Evolutionary conservation across 2,113 vertebrate species (phyloP).

Genomic region (Bettongia penicillata): DNA sequence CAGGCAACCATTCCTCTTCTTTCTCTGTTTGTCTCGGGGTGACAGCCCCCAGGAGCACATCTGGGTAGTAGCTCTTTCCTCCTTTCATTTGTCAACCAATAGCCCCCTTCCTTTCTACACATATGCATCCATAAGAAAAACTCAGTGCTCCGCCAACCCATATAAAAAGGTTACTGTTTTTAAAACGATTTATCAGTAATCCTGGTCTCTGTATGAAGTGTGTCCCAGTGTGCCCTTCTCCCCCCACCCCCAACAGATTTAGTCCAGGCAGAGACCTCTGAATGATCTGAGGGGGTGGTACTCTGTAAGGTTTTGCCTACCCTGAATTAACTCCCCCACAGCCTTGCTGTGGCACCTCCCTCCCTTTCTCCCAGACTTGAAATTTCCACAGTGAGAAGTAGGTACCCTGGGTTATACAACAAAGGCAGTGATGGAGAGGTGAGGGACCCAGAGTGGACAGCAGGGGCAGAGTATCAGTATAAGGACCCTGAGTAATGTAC

Average conservation of each 20-base stretch:
- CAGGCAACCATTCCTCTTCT: neutral
- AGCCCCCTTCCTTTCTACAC: neutral
- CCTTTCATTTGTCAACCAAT: neutral
- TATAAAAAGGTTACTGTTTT: neutral
- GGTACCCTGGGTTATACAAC: neutral
- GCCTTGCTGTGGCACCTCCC: neutral
- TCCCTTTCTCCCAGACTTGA: neutral
- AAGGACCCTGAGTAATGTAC: neutral
- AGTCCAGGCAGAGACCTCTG: neutral
- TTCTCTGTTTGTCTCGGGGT: neutral
- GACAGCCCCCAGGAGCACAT: neutral
- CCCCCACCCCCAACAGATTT: neutral
- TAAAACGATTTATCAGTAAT: neutral
- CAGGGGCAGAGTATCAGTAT: neutral
- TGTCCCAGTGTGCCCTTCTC: neutral
- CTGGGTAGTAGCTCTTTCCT: neutral
- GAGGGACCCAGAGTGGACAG: neutral
- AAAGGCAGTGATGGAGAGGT: neutral
- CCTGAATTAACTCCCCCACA: slow-evolving; percentile 2
- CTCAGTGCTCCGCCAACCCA: neutral
- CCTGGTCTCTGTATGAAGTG: neutral
- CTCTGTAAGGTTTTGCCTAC: neutral
- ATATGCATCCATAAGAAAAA: neutral
- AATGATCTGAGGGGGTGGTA: neutral
- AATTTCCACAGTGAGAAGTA: neutral